These are phyloP conservation scores for Prenolepis imparis DNA, from an alignment of 2,888 invertebrate species.

Conservation along the genomic window DNA sequence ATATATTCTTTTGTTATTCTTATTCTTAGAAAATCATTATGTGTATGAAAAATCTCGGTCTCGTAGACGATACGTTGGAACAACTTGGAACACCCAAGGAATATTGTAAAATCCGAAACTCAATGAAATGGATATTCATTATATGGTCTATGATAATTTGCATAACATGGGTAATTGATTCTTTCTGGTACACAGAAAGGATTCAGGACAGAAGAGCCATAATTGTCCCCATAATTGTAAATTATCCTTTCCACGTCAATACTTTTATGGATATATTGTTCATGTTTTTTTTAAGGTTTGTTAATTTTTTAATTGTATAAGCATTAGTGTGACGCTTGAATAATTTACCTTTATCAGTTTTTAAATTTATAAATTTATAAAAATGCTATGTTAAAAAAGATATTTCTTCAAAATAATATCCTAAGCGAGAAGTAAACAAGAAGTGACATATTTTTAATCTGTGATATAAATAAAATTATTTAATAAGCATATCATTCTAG, in stretches of 20 bases:
- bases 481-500: not conserved
- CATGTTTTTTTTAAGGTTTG: constrained; percentile 13
- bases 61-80: constrained; percentile 36
- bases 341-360: not conserved
- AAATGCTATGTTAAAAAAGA: not conserved
- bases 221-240: not conserved
- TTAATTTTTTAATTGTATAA: not conserved
- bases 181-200: not conserved
- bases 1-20: not conserved
- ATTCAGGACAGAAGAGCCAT: not conserved
- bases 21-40: not conserved
- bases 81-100: constrained; percentile 17
- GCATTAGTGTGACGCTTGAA: not conserved
- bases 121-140: not conserved
- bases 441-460: not conserved
- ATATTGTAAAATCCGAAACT: constrained; percentile 12
- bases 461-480: not conserved
- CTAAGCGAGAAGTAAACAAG: too few relatives aligned
- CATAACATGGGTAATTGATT: not conserved
- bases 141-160: not conserved
- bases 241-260: not conserved
- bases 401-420: not conserved
- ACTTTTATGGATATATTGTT: not conserved
- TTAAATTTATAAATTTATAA: not conserved
- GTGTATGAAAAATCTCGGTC: constrained; percentile 24